Evolutionary conservation across 2,797 vertebrate species (phyloP).

Genomic region (Cebuella pygmaea): DNA sequence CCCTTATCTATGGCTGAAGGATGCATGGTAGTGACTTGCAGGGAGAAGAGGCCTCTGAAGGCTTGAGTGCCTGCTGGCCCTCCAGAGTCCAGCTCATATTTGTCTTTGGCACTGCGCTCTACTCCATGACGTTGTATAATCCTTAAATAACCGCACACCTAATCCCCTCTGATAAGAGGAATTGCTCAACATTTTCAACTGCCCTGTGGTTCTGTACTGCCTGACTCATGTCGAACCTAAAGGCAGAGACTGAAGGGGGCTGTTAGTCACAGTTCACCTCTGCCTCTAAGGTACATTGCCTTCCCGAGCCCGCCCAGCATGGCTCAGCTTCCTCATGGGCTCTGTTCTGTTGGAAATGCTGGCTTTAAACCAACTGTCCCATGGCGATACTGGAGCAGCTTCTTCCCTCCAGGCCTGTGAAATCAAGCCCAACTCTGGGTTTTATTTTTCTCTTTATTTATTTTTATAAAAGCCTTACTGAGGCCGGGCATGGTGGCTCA

Average conservation of each 20-base stretch:
- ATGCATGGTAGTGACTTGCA: fast-evolving
- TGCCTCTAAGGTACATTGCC: not conserved
- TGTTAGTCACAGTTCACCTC: not conserved
- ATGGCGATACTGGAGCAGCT: not conserved
- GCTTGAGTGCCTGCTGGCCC: not conserved
- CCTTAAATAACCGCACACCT: not conserved
- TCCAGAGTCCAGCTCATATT: not conserved
- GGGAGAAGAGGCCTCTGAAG: not conserved
- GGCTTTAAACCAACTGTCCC: not conserved
- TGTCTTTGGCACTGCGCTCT: not conserved
- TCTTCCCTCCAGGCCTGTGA: not conserved
- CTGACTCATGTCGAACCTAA: not conserved
- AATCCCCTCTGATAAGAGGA: not conserved
- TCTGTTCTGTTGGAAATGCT: not conserved
- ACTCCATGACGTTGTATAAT: no score
- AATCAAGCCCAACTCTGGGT: not conserved
- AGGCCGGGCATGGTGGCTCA: no score
- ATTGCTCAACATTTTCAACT: not conserved
- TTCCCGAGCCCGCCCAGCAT: not conserved
- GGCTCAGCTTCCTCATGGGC: not conserved
- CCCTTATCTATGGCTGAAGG: not conserved
- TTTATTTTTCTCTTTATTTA: not conserved
- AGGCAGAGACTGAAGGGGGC: not conserved
- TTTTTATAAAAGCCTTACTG: not conserved
- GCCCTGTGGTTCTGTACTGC: not conserved